Base-by-base conservation (phyloP, 2,113 vertebrate genomes). In the Callocephalon fimbriatum region DNA sequence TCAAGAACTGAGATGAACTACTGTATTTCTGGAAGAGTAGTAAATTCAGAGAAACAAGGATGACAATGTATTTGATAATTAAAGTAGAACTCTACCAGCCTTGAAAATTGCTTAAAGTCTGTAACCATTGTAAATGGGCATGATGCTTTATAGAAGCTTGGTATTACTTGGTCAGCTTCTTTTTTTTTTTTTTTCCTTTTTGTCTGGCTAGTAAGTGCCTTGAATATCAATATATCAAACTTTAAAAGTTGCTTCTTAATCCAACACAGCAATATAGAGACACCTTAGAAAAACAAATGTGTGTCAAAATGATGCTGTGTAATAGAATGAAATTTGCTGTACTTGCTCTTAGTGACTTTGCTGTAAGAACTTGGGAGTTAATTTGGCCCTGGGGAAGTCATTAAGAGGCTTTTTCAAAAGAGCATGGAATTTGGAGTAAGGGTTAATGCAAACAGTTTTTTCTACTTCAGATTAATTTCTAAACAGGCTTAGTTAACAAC, bases 401-500 rank as follows among this genome's bases (percentile, higher is more conserved):
- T 72, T 93, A 86, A 83, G 48, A 88, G n/a, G 25, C 35, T 67
- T 93, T 95, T 90, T 38, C 42, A 68, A 87, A 84, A 83, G 48
- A 90, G 11, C 11, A 58, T 21, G 37, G 86, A 93, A 95, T 76
- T 73, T 76, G 17, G 44, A 83, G n/a, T 70, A 83, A 92, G 42
- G 54, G 54, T 63, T 86, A 88, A 95, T 12, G 38, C 59, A 78
- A 86, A 80, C 22, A 72, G 47, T 89, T 96, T 81, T 80, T 87
- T 89, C 42, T 90, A 88, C 40, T 77, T 83, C 13, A 56, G 50
- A 71, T 73, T 61, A 66, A 53, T 79, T 85, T 79, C 81, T 88
- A 38, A 90, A 90, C 37, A 79, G 15, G 45, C 29, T 68, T 61
- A 66, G 51, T 50, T 96, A 88, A 79, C 44, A 86, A 50, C 13